Evolutionary conservation across 2,113 vertebrate species (phyloP).

Genomic region (Halcyon senegalensis): DNA sequence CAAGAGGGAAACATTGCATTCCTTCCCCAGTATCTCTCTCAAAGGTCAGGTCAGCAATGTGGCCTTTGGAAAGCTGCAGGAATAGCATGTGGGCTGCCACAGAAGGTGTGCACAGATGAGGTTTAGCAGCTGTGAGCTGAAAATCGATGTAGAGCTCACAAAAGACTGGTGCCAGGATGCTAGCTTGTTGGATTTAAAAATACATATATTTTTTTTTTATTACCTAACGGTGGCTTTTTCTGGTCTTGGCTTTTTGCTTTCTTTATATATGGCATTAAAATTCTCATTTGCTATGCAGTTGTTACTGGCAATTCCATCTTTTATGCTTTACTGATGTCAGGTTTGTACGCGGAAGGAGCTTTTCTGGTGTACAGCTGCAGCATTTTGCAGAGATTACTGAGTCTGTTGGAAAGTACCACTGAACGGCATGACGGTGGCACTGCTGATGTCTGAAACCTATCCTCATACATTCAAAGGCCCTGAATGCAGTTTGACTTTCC

Average conservation of each 20-base stretch:
- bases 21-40: not conserved
- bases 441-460: not conserved
- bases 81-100: not conserved
- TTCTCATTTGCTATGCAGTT: not conserved
- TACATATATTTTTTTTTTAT: not conserved
- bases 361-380: not conserved
- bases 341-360: not conserved
- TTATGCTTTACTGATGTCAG: not conserved
- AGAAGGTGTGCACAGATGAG: not conserved
- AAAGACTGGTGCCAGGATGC: not conserved
- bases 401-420: not conserved
- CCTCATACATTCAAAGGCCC: not conserved
- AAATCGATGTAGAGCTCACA: not conserved
- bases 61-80: not conserved
- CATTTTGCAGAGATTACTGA: not conserved
- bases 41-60: not conserved
- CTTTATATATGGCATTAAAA: not conserved
- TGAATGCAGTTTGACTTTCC: not conserved
- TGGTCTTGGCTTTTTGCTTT: not conserved
- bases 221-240: not conserved
- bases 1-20: not conserved
- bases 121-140: constrained; percentile 30
- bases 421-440: not conserved
- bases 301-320: not conserved
- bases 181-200: not conserved